Conservation (phyloP, 2,113 vertebrate genomes). For the Proteles cristata region DNA sequence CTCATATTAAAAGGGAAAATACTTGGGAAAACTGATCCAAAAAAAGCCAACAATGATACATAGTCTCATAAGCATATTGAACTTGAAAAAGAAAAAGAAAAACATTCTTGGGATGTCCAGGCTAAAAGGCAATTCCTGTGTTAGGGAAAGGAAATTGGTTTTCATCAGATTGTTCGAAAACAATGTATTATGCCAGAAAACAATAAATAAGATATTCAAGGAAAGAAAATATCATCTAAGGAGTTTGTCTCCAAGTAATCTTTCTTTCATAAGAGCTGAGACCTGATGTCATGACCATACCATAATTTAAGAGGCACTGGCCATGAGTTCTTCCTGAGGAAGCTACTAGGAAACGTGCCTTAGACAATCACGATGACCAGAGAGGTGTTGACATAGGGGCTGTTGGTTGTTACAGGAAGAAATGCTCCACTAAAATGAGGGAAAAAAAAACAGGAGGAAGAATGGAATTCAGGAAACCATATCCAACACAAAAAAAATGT, state of each 20-base stretch:
- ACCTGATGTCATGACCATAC: background rate
- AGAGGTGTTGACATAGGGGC: background rate
- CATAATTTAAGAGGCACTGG: background rate
- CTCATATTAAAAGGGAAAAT: slow-evolving; percentile 1
- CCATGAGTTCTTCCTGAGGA: background rate
- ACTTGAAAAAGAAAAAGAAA: background rate
- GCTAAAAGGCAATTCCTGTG: background rate
- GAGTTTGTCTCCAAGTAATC: background rate
- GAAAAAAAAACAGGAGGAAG: background rate
- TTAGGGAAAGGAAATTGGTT: slow-evolving; percentile 22
- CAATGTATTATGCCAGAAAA: background rate
- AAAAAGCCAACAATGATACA: background rate
- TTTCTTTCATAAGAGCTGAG: background rate
- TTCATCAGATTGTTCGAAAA: background rate
- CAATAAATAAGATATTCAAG: background rate
- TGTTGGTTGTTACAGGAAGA: background rate
- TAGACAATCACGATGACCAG: too few species aligned
- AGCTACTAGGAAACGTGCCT: background rate
- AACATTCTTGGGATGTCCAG: background rate
- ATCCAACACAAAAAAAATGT: background rate
- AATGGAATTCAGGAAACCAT: background rate
- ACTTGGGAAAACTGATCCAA: background rate
- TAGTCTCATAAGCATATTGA: background rate
- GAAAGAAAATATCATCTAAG: background rate
- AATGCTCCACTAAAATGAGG: background rate